Base-by-base conservation (phyloP, 1,140 invertebrate species). In the Drosophila pruinosa region DNA sequence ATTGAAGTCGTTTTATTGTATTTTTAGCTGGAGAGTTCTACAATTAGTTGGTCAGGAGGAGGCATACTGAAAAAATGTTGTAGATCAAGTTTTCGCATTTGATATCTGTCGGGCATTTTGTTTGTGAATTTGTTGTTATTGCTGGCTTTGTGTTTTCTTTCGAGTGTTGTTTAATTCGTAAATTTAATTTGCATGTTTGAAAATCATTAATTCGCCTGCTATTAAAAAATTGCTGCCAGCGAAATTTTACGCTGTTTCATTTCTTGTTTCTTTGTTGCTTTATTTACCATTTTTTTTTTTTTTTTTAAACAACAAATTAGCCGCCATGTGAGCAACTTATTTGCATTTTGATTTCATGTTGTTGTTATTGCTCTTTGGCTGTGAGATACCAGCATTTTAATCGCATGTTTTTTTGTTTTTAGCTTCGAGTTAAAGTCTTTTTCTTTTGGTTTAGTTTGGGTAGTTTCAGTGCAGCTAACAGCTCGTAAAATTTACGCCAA, bases 121-220 rank as follows among this genome's bases (percentile, higher is more conserved):
- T 73, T 58, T 63, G 22, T 65, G 7, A 43, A 36, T 54, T 41
- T 53, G 45, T 65, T 45, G 38, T 67, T 41, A 43, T 59, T 17
- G 12, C 43, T 54, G 24, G 39, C 39, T 38, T 14, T 62, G 31
- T 54, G 31, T 63, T 74, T 73, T 70, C 28, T 54, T 61, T 65
- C 19, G 31, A 31, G 31, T 50, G 26, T 70, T 47, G 28, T 50
- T 56, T 52, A 31, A 45, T 65, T 72, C 41, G 21, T 22, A 67
- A 69, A 63, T 76, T 72, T 73, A 76, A 76, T 76, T 76, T 76
- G 73, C 73, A 76, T 76, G 70, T 69, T 76, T 76, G 73, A 73
- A 72, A 76, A 73, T 75, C 73, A 68, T 76, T 76, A 76, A 75
- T 75, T 75, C 56, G 69, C 38, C 45, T 57, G 69, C 68, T 59